Conservation (phyloP, 2,888 invertebrate genomes). For the Dynastes grantii region DNA sequence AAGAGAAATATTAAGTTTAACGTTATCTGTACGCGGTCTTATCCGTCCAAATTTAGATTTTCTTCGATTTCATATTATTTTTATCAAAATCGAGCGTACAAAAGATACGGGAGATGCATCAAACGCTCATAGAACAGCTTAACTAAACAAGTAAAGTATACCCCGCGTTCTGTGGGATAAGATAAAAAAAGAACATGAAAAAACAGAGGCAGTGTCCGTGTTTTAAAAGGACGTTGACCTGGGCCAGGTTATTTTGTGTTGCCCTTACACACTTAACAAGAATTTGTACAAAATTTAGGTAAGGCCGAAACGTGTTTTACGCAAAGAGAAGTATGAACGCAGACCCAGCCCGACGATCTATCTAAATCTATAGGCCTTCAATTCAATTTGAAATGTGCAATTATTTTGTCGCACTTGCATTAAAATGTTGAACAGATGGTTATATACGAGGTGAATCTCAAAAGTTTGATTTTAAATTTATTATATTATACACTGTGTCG, state of each 20-base stretch:
- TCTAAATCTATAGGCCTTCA: too few species aligned
- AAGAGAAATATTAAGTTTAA: constrained; percentile 19
- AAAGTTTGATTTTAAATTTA: too few species aligned
- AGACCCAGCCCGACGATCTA: too few species aligned
- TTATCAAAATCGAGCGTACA: constrained; percentile 34
- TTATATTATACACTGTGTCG: too few species aligned
- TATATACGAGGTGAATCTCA: too few species aligned
- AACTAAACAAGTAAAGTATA: constrained; percentile 56
- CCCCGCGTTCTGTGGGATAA: constrained; percentile 61
- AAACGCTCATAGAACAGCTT: constrained; percentile 50
- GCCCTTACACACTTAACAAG: constrained; percentile 62
- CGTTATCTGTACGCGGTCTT: constrained; percentile 12
- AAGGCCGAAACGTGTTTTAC: constrained; percentile 53
- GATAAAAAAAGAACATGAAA: constrained; percentile 61
- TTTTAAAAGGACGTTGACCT: constrained; percentile 65
- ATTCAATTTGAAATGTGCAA: too few species aligned
- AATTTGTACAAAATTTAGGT: constrained; percentile 56
- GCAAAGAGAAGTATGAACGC: constrained; percentile 4
- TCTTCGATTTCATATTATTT: constrained; percentile 25
- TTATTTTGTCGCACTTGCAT: too few species aligned
- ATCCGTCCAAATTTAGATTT: constrained; percentile 34
- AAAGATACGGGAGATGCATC: constrained; percentile 32
- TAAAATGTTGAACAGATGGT: too few species aligned
- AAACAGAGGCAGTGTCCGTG: constrained; percentile 62
- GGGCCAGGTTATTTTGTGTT: constrained; percentile 61